phyloP scores from a whole-genome alignment of 2,113 vertebrate species.

The Chlorodrepanis virens region DNA sequence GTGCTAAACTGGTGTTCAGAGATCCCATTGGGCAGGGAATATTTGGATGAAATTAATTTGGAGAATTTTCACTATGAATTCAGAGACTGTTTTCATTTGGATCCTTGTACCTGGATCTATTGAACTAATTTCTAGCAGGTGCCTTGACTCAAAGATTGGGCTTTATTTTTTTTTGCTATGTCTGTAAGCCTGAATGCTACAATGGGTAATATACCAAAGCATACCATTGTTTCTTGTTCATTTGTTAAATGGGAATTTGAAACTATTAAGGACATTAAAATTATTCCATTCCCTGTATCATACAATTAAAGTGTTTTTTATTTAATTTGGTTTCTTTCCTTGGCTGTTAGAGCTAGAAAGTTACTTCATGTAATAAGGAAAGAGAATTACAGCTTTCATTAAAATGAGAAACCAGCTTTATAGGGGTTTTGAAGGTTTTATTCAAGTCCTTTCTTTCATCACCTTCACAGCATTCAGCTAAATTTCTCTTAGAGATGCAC shows the following conservation, averaged over 20 bases:
- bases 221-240: neutral
- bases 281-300: neutral
- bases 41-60: neutral
- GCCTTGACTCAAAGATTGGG: neutral
- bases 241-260: neutral
- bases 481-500: neutral
- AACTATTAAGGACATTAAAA: neutral
- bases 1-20: neutral
- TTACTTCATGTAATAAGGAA: neutral
- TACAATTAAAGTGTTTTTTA: neutral
- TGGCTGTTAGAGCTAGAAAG: neutral
- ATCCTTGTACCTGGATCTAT: neutral
- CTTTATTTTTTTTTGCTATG: neutral
- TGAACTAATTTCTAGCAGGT: neutral
- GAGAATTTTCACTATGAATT: neutral
- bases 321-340: neutral
- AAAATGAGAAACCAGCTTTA: neutral
- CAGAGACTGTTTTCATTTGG: neutral
- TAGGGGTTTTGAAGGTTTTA: neutral
- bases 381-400: neutral
- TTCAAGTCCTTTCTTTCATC: neutral
- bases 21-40: neutral
- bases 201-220: neutral
- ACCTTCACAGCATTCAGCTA: neutral
- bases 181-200: neutral